These are phyloP conservation scores for Colletes gigas DNA, from an alignment of 1,140 invertebrate species.

Conservation along the genomic window DNA sequence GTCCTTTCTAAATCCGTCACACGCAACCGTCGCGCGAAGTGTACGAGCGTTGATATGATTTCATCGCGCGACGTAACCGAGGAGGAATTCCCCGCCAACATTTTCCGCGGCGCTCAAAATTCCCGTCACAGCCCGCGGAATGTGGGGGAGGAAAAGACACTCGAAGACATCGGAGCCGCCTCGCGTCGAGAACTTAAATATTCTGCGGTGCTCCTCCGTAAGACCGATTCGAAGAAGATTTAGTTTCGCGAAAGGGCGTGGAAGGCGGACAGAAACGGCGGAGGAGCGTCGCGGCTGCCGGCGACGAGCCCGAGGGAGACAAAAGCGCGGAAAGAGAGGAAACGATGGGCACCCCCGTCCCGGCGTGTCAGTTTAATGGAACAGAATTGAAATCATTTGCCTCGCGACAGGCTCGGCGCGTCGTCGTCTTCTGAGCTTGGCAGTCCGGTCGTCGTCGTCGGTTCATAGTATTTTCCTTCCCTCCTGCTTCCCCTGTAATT, in stretches of 20 bases:
- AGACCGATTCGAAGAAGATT: conserved; percentile 60
- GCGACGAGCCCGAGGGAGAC: not conserved
- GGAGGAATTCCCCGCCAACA: conserved; percentile 28
- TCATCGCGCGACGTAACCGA: conserved; percentile 3
- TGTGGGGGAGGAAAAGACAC: conserved; percentile 3
- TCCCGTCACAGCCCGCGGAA: conserved; percentile 47
- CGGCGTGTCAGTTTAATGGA: conserved; percentile 62
- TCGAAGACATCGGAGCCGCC: conserved; percentile 34
- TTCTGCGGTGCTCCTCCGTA: conserved; percentile 48
- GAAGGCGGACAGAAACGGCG: not conserved
- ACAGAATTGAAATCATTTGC: conserved; percentile 69
- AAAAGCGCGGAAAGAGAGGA: conserved; percentile 12
- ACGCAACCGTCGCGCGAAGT: not conserved
- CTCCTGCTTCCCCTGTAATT: conserved; percentile 44
- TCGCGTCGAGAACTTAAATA: conserved; percentile 52
- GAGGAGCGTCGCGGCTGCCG: not conserved
- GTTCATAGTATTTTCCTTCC: conserved; percentile 12
- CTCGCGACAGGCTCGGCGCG: conserved; percentile 62
- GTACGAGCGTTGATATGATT: conserved; percentile 11
- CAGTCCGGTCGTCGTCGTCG: conserved; percentile 53
- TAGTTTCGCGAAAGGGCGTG: conserved; percentile 48
- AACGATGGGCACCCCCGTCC: conserved; percentile 34
- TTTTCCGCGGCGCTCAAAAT: conserved; percentile 41
- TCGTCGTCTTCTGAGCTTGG: conserved; percentile 62
- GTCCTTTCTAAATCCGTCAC: not conserved